A percentile compares a stretch with the other conserved stretches of the same genome.
These are phyloP conservation scores for Lampropteryx suffumata DNA, from an alignment of 2,888 invertebrate species.

Conservation along the genomic window DNA sequence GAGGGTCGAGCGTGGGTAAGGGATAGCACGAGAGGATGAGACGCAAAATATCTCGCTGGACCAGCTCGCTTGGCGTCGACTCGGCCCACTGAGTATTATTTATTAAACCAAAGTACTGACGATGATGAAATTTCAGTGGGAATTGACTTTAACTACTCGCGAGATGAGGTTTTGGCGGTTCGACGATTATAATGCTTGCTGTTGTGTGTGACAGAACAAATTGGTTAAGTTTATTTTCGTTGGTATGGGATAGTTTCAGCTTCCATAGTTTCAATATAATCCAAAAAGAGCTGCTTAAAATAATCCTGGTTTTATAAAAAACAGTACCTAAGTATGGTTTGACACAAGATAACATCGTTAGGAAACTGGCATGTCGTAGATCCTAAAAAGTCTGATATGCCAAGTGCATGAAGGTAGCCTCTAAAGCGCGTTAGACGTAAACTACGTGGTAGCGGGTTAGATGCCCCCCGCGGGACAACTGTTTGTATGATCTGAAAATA, in stretches of 20 bases:
- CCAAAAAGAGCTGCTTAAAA: too few species aligned
- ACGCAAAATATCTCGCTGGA: conserved; percentile 71
- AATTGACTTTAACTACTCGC: conserved; percentile 75
- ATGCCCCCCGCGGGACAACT: too few species aligned
- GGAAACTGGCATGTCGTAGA: too few species aligned
- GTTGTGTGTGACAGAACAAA: conserved; percentile 41
- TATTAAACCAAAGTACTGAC: conserved; percentile 79
- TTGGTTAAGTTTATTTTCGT: conserved; percentile 36
- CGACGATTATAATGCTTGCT: conserved; percentile 62
- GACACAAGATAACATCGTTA: too few species aligned
- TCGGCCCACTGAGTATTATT: conserved; percentile 75
- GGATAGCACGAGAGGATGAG: conserved; percentile 65
- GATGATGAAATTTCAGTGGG: conserved; percentile 82
- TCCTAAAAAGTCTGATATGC: too few species aligned
- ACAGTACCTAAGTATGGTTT: too few species aligned
- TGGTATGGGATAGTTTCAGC: conserved; percentile 22
- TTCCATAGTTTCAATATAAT: too few species aligned
- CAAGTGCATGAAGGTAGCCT: too few species aligned
- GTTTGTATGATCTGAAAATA: too few species aligned
- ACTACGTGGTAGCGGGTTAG: too few species aligned
- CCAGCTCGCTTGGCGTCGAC: conserved; percentile 62
- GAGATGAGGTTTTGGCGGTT: conserved; percentile 71
- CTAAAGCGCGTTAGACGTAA: too few species aligned
- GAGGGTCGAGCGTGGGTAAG: conserved; percentile 57
- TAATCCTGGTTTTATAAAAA: too few species aligned